Percentiles rank a stretch among this genome's conserved stretches.
These are phyloP conservation scores for Drosophila tropicalis DNA, from an alignment of 1,140 invertebrate species.

Conservation along the genomic window DNA sequence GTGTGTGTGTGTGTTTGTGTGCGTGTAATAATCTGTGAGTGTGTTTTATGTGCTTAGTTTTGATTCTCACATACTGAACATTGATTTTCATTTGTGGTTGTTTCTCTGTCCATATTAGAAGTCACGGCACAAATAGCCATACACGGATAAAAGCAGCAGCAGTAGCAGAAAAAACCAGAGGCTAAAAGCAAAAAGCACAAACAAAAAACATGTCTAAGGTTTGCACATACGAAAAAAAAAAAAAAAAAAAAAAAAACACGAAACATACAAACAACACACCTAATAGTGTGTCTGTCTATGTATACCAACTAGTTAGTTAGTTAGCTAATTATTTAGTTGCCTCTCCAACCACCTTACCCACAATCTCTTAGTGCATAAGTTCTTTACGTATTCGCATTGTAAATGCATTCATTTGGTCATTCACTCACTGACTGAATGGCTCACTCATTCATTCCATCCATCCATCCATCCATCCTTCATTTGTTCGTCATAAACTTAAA, in stretches of 20 bases:
- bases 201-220: slow-evolving; percentile 69
- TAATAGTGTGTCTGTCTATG: neutral
- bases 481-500: slow-evolving; percentile 16
- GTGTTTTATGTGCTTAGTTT: slow-evolving; percentile 26
- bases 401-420: neutral
- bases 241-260: neutral
- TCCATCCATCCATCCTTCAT: neutral
- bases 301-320: neutral
- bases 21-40: slow-evolving; percentile 24
- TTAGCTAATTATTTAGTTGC: neutral
- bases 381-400: neutral
- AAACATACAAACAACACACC: neutral
- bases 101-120: slow-evolving; percentile 70
- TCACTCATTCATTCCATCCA: neutral
- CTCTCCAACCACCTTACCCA: neutral
- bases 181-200: slow-evolving; percentile 47
- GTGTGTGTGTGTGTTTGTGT: slow-evolving; percentile 24
- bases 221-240: slow-evolving; percentile 35
- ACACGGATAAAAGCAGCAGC: slow-evolving; percentile 42
- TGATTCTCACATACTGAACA: slow-evolving; percentile 9
- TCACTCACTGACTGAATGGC: neutral
- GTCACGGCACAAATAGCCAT: slow-evolving; percentile 63
- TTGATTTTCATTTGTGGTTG: slow-evolving; percentile 27
- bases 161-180: slow-evolving; percentile 18
- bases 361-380: neutral